Base-by-base conservation (phyloP, 2,888 invertebrate species). In the Lasius platythorax region DNA sequence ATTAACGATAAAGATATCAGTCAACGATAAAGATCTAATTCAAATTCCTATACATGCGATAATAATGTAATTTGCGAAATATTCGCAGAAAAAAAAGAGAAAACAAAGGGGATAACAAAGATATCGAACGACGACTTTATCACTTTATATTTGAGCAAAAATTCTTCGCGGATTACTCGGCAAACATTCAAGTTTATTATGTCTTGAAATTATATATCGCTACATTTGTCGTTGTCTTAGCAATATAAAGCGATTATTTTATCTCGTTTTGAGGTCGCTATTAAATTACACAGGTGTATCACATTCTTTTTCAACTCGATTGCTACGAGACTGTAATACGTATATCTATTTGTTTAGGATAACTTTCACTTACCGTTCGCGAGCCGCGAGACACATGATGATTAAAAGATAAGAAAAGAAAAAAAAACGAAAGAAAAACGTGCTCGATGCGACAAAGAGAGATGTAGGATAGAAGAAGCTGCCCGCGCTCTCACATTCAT, bases 331-430 rank as follows among this genome's bases (percentile, higher is more conserved):
- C 23, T n/a, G 6, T n/a, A 28, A 66, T 75, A 61, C 6, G 3
- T n/a, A 74, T 15, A 64, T 23, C 23, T 23, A 23, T 33, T n/a
- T 23, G 40, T 78, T 61, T 72, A 79, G 33, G 33, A 6, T 70
- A 61, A 79, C 79, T 79, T 79, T 79, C 72, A 72, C 79, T 61
- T 70, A 79, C 43, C 40, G 56, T 67, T 46, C n/a, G 28, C n/a
- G 43, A 58, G n/a, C 18, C 28, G 30, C 58, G 23, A 72, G 9
- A 70, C 33, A 33, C 33, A 23, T 72, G 37, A 79, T 33, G 40
- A 68, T 68, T n/a, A 0, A 53, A 46, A 23, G 23, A 23, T 23
- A 23, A 23, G 53, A 43, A 79, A 72, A 70, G 33, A 72, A 70
- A 66, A 46, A 75, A 75, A 75, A 46, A 23, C 23, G 5, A 70